These are phyloP conservation scores for Apostichopus californicus DNA, from an alignment of 35 echinoderm and acorn worm genomes.

Conservation along the genomic window DNA sequence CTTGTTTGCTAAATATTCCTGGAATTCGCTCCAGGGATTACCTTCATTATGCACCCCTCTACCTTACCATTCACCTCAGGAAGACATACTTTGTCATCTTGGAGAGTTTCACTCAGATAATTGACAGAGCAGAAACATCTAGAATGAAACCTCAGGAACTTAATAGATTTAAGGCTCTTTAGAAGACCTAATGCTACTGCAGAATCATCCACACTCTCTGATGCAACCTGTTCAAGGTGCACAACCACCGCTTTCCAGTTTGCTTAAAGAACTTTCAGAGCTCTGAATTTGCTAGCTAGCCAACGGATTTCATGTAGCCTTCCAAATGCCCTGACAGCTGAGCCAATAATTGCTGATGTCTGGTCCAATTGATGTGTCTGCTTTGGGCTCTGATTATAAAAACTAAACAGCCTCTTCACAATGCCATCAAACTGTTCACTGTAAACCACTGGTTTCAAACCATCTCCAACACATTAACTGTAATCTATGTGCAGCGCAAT, in stretches of 20 bases:
- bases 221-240: too few species aligned
- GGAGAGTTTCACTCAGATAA: too few species aligned
- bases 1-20: not conserved
- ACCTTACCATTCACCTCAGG: conserved; percentile 31
- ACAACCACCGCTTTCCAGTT: too few species aligned
- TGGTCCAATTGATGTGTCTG: conserved; percentile 9
- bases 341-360: not conserved
- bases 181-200: too few species aligned
- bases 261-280: too few species aligned
- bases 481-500: conserved; percentile 23
- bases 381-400: conserved; percentile 40
- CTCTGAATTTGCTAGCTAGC: not conserved
- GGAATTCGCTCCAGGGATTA: not conserved
- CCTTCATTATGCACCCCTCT: conserved; percentile 33
- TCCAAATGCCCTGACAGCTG: not conserved
- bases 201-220: too few species aligned
- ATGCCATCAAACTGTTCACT: conserved; percentile 33
- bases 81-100: conserved; percentile 23
- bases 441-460: not conserved
- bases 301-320: conserved; percentile 18
- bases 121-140: too few species aligned
- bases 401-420: conserved; percentile 9
- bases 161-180: too few species aligned
- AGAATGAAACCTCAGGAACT: too few species aligned
- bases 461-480: not conserved